Evolutionary conservation across 1,140 invertebrate species (phyloP).

Genomic region (Penaeus vannamei): DNA sequence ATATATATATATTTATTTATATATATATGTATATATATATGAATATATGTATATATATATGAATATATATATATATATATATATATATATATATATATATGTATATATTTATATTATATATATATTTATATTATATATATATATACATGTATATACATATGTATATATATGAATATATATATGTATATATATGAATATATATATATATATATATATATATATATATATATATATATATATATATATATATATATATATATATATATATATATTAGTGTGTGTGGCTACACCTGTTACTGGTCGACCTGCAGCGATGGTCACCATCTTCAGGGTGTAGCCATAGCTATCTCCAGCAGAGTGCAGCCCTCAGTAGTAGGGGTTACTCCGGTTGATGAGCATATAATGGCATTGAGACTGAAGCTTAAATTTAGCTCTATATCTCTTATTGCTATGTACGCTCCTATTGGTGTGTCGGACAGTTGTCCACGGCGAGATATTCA

Average conservation of each 20-base stretch:
- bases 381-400: too few relatives aligned
- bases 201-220: constrained; percentile 12
- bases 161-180: neutral
- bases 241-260: neutral
- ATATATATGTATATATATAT: constrained; percentile 42
- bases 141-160: neutral
- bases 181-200: neutral
- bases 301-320: too few relatives aligned
- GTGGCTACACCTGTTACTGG: too few relatives aligned
- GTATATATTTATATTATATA: neutral
- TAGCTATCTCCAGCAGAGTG: too few relatives aligned
- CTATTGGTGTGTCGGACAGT: neutral
- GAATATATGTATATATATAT: constrained; percentile 42
- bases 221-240: neutral
- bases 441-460: neutral
- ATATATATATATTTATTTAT: neutral
- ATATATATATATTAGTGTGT: too few relatives aligned
- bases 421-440: neutral
- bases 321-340: too few relatives aligned
- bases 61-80: constrained; percentile 45
- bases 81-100: constrained; percentile 34
- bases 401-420: too few relatives aligned
- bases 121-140: neutral
- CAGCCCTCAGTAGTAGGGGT: too few relatives aligned
- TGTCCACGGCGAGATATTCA: too few relatives aligned